These are phyloP conservation scores for Cataglyphis livida DNA, from an alignment of 2,888 invertebrate genomes.

Conservation along the genomic window DNA sequence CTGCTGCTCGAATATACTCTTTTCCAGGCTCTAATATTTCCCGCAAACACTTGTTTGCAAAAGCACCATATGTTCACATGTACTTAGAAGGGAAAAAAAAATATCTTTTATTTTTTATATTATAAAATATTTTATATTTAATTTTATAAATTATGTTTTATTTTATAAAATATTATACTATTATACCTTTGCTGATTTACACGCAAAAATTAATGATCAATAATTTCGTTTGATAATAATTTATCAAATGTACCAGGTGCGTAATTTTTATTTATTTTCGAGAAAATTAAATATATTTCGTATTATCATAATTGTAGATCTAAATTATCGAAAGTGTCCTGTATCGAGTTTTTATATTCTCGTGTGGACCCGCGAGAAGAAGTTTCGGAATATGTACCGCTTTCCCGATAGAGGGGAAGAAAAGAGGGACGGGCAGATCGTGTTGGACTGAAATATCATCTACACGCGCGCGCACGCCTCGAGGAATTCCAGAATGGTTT, in stretches of 20 bases:
- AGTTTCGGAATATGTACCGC: slow-evolving; percentile 53
- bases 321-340: background rate
- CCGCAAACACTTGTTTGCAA: slow-evolving; percentile 4
- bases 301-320: slow-evolving; percentile 15
- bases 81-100: background rate
- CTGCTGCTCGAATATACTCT: background rate
- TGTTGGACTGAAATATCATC: slow-evolving; percentile 80
- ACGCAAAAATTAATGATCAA: background rate
- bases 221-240: background rate
- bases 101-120: too few relatives aligned
- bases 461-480: slow-evolving; percentile 77
- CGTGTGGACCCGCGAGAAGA: slow-evolving; percentile 43
- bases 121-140: too few relatives aligned
- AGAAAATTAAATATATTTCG: background rate
- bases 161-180: background rate
- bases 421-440: slow-evolving; percentile 77
- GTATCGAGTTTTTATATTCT: slow-evolving; percentile 16
- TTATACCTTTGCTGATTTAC: background rate
- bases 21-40: slow-evolving; percentile 1
- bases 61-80: too few relatives aligned
- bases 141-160: too few relatives aligned
- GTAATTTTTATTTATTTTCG: background rate
- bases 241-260: background rate
- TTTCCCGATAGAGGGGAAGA: slow-evolving; percentile 68
- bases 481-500: slow-evolving; percentile 76